A percentile compares a stretch with the other conserved stretches of the same genome.
These are phyloP conservation scores for Sebastes minor DNA, from an alignment of 2,797 vertebrate genomes.

Conservation along the genomic window DNA sequence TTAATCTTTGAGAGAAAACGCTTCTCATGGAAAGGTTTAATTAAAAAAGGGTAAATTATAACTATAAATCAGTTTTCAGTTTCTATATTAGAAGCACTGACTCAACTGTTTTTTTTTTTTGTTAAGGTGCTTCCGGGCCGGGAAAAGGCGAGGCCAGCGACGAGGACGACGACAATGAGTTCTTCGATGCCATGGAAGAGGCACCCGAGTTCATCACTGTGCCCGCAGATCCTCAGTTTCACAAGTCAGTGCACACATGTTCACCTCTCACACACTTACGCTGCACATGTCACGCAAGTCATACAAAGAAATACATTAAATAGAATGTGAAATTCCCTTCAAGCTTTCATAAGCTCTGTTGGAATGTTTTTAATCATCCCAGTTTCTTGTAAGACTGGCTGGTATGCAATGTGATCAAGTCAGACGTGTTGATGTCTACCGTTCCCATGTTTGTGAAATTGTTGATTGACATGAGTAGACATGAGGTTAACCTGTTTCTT, in stretches of 20 bases:
- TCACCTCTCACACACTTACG: background rate
- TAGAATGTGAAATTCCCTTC: background rate
- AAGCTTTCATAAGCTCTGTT: accelerated
- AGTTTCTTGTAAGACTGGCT: background rate
- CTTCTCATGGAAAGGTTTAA: background rate
- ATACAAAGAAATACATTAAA: background rate
- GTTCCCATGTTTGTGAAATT: background rate
- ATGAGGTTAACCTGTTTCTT: background rate
- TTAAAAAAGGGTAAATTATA: background rate
- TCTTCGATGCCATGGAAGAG: slow-evolving; percentile 90
- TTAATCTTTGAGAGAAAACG: background rate
- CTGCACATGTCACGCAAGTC: background rate
- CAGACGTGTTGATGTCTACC: accelerated
- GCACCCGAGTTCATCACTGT: slow-evolving; percentile 93
- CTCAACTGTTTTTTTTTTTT: background rate
- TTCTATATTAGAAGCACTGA: background rate
- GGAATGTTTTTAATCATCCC: accelerated
- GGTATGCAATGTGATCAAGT: accelerated
- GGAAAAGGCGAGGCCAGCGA: slow-evolving; percentile 93
- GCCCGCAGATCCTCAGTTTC: slow-evolving; percentile 89
- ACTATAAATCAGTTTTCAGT: background rate
- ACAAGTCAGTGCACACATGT: slow-evolving; percentile 84
- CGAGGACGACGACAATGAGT: slow-evolving; percentile 95
- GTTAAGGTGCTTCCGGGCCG: slow-evolving; percentile 61
- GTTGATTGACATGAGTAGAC: accelerated